phyloP scores from a whole-genome alignment of 2,888 invertebrate species.

The Cephus rjabovi region DNA sequence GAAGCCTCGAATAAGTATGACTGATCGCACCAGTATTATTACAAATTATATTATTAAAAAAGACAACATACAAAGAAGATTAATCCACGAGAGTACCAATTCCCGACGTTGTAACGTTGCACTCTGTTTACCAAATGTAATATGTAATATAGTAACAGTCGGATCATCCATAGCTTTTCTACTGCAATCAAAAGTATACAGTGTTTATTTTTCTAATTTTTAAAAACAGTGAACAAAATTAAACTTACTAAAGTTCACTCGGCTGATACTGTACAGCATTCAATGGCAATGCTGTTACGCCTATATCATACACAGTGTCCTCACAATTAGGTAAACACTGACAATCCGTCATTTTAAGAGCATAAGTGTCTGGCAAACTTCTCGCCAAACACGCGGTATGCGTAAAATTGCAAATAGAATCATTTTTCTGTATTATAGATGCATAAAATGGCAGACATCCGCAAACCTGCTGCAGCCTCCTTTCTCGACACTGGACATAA shows the following conservation, averaged over 20 bases:
- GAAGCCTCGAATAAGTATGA: neutral
- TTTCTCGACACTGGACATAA: slow-evolving; percentile 50
- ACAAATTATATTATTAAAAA: neutral
- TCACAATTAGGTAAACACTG: slow-evolving; percentile 46
- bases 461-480: slow-evolving; percentile 43
- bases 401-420: slow-evolving; percentile 52
- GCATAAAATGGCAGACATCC: slow-evolving; percentile 58
- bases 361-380: slow-evolving; percentile 32
- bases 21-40: neutral
- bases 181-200: slow-evolving; percentile 22
- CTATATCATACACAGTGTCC: slow-evolving; percentile 30
- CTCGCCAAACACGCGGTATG: slow-evolving; percentile 53
- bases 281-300: slow-evolving; percentile 36
- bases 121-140: slow-evolving; percentile 42
- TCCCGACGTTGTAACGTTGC: slow-evolving; percentile 40
- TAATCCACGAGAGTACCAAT: slow-evolving; percentile 46
- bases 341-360: slow-evolving; percentile 36
- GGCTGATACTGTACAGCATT: slow-evolving; percentile 36
- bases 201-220: neutral
- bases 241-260: slow-evolving; percentile 41
- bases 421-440: slow-evolving; percentile 32
- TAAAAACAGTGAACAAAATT: slow-evolving; percentile 4
- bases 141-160: slow-evolving; percentile 42
- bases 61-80: slow-evolving; percentile 45
- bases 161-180: slow-evolving; percentile 28